Conservation (phyloP, 2,113 vertebrate species). For the Empidonax alnorum region DNA sequence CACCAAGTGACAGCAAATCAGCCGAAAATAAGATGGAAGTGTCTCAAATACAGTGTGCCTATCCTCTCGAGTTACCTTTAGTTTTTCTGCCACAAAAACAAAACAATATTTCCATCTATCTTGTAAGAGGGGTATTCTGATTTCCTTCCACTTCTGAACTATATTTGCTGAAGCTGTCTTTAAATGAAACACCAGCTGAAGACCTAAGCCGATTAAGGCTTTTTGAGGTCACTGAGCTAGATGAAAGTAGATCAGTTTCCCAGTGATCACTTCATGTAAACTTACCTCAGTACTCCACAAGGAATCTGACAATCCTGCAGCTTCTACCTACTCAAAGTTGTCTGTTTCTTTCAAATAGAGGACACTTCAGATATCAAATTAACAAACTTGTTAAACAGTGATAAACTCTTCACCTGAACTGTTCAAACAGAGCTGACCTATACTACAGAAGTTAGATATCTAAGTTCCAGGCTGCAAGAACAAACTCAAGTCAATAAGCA, state of each 20-base stretch:
- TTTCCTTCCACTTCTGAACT: neutral
- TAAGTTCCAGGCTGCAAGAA: neutral
- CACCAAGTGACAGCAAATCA: neutral
- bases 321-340: neutral
- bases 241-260: conserved; percentile 37
- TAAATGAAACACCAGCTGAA: conserved; percentile 47
- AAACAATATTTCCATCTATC: neutral
- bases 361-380: neutral
- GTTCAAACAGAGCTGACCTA: neutral
- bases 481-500: neutral
- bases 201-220: conserved; percentile 64
- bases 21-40: neutral
- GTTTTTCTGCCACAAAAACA: neutral
- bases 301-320: neutral
- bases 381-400: neutral
- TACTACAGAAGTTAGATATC: neutral
- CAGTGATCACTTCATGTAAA: neutral
- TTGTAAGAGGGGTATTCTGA: neutral
- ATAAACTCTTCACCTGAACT: neutral
- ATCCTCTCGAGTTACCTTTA: neutral
- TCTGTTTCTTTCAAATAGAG: neutral
- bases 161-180: conserved; percentile 23
- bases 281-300: neutral
- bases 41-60: neutral
- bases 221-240: conserved; percentile 61